These are phyloP conservation scores for Pyxicephalus adspersus DNA, from an alignment of 2,113 vertebrate genomes.

Conservation along the genomic window DNA sequence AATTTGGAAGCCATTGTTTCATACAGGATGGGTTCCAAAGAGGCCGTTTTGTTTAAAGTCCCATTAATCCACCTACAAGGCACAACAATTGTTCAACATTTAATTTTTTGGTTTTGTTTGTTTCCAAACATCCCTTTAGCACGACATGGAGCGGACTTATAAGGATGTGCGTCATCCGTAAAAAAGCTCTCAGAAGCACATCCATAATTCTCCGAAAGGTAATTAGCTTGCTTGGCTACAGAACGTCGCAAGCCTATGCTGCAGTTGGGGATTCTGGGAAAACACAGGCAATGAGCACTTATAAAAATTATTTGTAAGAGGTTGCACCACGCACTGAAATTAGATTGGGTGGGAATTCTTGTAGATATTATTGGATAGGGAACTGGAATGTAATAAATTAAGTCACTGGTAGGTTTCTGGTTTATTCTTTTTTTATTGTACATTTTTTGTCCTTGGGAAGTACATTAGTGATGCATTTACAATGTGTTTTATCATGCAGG, in stretches of 20 bases:
- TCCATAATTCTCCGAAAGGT: slow-evolving; percentile 18
- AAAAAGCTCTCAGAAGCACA: slow-evolving; percentile 13
- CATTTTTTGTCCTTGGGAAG: too few relatives aligned
- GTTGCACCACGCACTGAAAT: slow-evolving; percentile 3
- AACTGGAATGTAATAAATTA: background rate
- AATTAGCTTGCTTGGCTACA: background rate
- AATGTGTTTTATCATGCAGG: too few relatives aligned
- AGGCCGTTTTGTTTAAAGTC: slow-evolving; percentile 67
- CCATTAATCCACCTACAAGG: slow-evolving; percentile 59
- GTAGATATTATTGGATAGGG: background rate
- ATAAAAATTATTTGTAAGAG: slow-evolving; percentile 15
- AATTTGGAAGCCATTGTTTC: slow-evolving; percentile 62
- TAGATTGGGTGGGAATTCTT: slow-evolving; percentile 19
- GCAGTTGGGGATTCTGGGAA: slow-evolving; percentile 34
- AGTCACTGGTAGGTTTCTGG: background rate
- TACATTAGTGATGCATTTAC: too few relatives aligned
- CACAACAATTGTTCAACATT: slow-evolving; percentile 57
- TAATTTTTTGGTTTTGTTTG: background rate
- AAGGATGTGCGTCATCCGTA: slow-evolving; percentile 29
- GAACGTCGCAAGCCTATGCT: background rate
- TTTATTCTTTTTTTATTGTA: background rate
- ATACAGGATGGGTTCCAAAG: slow-evolving; percentile 58
- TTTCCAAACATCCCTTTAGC: slow-evolving; percentile 23
- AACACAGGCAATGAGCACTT: background rate
- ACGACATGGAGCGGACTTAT: background rate